These are phyloP conservation scores for Drosophila mercatorum DNA, from an alignment of 2,888 invertebrate genomes.

Conservation along the genomic window DNA sequence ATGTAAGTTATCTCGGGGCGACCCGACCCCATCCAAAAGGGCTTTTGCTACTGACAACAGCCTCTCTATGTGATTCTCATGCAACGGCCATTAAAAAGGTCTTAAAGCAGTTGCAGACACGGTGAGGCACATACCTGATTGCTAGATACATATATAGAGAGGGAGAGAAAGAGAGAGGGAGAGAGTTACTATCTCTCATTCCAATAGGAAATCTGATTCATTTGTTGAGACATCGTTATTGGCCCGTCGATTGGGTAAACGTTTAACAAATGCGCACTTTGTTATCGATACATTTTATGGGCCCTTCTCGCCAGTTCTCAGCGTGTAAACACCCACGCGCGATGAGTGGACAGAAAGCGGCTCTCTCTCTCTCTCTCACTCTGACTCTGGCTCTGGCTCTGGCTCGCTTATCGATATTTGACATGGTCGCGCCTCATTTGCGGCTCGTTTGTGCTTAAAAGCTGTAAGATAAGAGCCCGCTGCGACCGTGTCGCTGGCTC, in stretches of 20 bases:
- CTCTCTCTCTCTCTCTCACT: not conserved
- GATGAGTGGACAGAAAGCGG: slow-evolving; percentile 10
- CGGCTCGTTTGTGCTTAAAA: slow-evolving; percentile 40
- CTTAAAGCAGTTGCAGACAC: not conserved
- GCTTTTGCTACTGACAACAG: slow-evolving; percentile 14
- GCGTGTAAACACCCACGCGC: slow-evolving; percentile 9
- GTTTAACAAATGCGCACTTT: slow-evolving; percentile 26
- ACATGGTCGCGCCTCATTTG: slow-evolving; percentile 47
- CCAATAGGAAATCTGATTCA: not conserved
- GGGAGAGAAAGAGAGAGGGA: too few relatives aligned
- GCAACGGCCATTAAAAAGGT: not conserved
- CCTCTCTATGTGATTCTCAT: slow-evolving; percentile 29
- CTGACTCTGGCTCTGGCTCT: too few relatives aligned
- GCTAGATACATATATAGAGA: too few relatives aligned
- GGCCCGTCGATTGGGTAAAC: slow-evolving; percentile 12
- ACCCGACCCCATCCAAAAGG: not conserved
- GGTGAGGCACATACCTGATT: too few relatives aligned
- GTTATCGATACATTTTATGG: slow-evolving; percentile 29
- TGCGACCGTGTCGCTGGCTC: slow-evolving; percentile 10
- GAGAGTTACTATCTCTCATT: not conserved
- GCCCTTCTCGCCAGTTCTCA: slow-evolving; percentile 12
- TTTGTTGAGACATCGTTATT: not conserved
- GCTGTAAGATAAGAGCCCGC: slow-evolving; percentile 22
- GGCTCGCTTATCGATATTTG: slow-evolving; percentile 29
- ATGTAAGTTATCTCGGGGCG: slow-evolving; percentile 40